Evolutionary conservation across 2,888 invertebrate species (phyloP).

Genomic region (Orthosia incerta): DNA sequence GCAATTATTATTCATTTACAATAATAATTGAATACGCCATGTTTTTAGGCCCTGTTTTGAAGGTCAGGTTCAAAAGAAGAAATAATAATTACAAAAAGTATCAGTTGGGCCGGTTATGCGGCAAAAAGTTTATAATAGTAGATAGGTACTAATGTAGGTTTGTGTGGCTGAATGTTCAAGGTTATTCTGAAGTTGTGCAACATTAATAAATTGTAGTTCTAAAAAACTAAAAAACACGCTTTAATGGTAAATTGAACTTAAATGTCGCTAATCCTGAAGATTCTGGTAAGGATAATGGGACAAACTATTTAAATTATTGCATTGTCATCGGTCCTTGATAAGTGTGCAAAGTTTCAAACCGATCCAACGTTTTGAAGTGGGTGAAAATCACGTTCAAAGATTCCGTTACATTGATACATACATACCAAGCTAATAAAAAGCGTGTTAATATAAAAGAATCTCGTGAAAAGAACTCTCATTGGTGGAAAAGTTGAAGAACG

Average conservation of each 20-base stretch:
- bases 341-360: too few relatives aligned
- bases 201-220: not conserved
- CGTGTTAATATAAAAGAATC: too few relatives aligned
- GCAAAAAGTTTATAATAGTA: constrained; percentile 36
- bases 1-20: constrained; percentile 36
- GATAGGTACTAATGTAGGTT: constrained; percentile 6
- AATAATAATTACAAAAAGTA: constrained; percentile 26
- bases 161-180: constrained; percentile 25
- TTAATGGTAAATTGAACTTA: too few relatives aligned
- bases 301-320: too few relatives aligned
- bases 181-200: constrained; percentile 1
- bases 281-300: too few relatives aligned
- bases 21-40: constrained; percentile 22
- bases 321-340: too few relatives aligned
- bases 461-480: not conserved
- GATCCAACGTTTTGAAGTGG: too few relatives aligned
- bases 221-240: too few relatives aligned
- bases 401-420: too few relatives aligned
- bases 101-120: not conserved
- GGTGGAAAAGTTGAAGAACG: not conserved
- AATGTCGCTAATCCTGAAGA: too few relatives aligned
- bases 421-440: too few relatives aligned
- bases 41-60: constrained; percentile 17
- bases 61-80: constrained; percentile 32
- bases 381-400: too few relatives aligned